Conservation (phyloP, 2,888 invertebrate species). For the Acheta domesticus region DNA sequence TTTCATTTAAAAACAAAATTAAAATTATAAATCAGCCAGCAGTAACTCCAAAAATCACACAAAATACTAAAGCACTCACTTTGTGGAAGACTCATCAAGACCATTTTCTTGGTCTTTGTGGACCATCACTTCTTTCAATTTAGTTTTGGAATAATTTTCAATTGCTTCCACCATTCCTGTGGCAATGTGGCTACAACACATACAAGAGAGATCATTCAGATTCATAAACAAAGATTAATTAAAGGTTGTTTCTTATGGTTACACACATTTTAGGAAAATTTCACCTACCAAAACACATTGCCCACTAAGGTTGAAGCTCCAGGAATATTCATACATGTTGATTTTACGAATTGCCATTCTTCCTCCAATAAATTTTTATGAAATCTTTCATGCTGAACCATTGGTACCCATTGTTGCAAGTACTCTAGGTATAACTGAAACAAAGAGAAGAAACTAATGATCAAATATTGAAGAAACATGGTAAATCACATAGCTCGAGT, state of each 20-base stretch:
- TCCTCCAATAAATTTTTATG: slow-evolving; percentile 76
- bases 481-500: too few relatives aligned
- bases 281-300: slow-evolving; percentile 67
- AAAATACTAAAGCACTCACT: neutral
- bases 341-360: slow-evolving; percentile 83
- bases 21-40: too few relatives aligned
- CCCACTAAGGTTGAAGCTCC: slow-evolving; percentile 73
- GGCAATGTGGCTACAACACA: slow-evolving; percentile 51
- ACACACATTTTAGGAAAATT: neutral
- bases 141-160: slow-evolving; percentile 51
- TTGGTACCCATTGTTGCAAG: slow-evolving; percentile 75
- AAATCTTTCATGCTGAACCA: slow-evolving; percentile 58
- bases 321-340: slow-evolving; percentile 71
- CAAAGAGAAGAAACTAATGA: slow-evolving; percentile 35
- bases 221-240: too few relatives aligned
- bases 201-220: too few relatives aligned
- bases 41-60: too few relatives aligned
- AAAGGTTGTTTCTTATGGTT: neutral
- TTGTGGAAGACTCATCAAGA: neutral
- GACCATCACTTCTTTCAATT: slow-evolving; percentile 44
- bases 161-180: slow-evolving; percentile 53
- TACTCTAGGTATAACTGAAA: slow-evolving; percentile 80
- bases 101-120: neutral
- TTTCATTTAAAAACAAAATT: too few relatives aligned
- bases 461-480: too few relatives aligned